Percentiles rank a stretch among this genome's conserved stretches.
These are phyloP conservation scores for Miichthys miiuy DNA, from an alignment of 2,797 vertebrate genomes.

Conservation along the genomic window DNA sequence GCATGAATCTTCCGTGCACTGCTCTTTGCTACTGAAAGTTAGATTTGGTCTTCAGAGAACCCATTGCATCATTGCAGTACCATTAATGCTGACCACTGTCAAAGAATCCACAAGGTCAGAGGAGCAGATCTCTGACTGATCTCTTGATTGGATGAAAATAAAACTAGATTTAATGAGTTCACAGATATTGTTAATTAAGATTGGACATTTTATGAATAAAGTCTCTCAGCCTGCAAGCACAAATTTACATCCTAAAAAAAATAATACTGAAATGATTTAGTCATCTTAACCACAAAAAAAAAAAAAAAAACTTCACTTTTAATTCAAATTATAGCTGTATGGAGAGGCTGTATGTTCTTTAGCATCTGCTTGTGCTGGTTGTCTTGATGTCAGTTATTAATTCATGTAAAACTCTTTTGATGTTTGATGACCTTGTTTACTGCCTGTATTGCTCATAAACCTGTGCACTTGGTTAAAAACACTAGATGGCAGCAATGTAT, in stretches of 20 bases:
- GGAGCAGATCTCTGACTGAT: constrained; percentile 13
- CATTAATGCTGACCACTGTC: constrained; percentile 12
- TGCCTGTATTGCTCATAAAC: background rate
- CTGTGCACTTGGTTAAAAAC: constrained; percentile 36
- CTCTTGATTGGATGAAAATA: constrained; percentile 21
- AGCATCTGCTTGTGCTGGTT: background rate
- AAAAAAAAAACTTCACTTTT: background rate
- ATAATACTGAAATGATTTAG: constrained; percentile 18
- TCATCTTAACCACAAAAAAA: background rate
- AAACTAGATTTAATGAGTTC: constrained; percentile 17
- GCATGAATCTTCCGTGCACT: background rate
- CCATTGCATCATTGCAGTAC: too few relatives aligned
- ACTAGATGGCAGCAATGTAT: constrained; percentile 80
- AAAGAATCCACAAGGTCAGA: constrained; percentile 25
- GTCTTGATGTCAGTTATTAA: background rate
- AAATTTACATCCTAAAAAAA: constrained; percentile 17
- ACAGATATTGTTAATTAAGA: constrained; percentile 32
- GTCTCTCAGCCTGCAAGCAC: background rate
- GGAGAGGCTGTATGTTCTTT: background rate
- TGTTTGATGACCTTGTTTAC: too few relatives aligned
- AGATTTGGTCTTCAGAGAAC: background rate
- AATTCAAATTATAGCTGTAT: background rate
- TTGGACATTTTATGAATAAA: background rate
- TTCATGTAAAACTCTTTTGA: too few relatives aligned
- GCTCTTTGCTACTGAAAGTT: background rate